Evolutionary conservation across 2,888 invertebrate genomes (phyloP), one percentile per base, ranked within the genome.

Genomic region (Xanthostigma xanthostigma): DNA sequence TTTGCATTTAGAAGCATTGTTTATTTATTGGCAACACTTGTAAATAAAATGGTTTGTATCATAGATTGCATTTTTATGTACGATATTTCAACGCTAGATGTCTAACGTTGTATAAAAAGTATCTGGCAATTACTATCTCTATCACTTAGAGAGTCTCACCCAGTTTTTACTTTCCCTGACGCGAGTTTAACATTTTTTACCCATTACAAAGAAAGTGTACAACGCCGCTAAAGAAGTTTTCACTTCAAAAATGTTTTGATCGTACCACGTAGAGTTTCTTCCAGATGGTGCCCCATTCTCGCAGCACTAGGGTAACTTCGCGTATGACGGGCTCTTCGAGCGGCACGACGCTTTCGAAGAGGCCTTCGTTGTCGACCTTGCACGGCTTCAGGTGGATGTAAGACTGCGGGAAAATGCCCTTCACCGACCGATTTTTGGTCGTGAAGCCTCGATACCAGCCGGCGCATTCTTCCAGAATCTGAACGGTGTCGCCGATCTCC

Each of bases 281-380:
- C 94, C 94, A 94, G 54, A 91, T 82, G 55, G 84, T 75, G 12
- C 85, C 87, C 95, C 95, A 95, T 79, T 95, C 95, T 61, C 92
- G 72, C 41, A 94, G 71, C 0, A 93, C 93, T 54, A 88, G 81
- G 0, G 91, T 88, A 47, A 93, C 90, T 70, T 95, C 94, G 46
- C 84, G 76, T 1, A 92, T 88, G n/a, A 92, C 80, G 1, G 88
- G 81, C 70, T 95, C 94, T 59, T 90, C 90, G 56, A 88, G 74
- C 11, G 90, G 78, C 50, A 76, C 73, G 9, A 81, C 75, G 44
- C 76, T 76, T 63, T 82, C 82, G 63, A 76, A 79, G 40, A 76
- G 67, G 39, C 90, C 84, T 59, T 89, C 90, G 64, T 88, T 87
- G 56, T 91, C 88, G 46, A 88, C 79, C 57, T 78, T 79, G 54